Conservation (phyloP, 2,797 vertebrate species). For the Tapera naevia region DNA sequence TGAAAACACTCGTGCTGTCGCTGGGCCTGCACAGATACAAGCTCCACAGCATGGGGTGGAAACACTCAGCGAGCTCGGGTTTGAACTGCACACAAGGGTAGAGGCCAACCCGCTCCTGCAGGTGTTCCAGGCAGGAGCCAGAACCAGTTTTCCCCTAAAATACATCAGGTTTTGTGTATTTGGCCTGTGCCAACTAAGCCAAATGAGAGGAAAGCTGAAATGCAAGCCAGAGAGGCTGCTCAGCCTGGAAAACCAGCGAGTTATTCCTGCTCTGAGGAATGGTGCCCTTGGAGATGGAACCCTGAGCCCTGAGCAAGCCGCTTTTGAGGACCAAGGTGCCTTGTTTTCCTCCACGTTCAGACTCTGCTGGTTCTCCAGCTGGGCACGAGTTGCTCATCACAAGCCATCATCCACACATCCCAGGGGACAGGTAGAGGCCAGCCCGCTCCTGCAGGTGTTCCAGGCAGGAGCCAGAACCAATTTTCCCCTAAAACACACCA, state of each 20-base stretch:
- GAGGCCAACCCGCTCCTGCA: not conserved
- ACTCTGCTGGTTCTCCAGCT: accelerated
- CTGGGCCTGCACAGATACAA: not conserved
- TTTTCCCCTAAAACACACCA: not conserved
- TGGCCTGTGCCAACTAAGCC: not conserved
- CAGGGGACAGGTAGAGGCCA: not conserved
- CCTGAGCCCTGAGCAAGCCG: no score
- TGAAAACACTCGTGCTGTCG: not conserved
- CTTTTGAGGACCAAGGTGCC: not conserved
- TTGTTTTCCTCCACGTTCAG: accelerated
- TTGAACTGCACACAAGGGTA: not conserved
- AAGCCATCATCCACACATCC: no score
- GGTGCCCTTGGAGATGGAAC: no score
- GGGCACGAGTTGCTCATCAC: no score
- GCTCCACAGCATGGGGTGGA: accelerated
- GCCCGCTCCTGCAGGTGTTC: not conserved
- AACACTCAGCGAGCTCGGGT: not conserved
- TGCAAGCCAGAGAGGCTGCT: accelerated
- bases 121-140: not conserved
- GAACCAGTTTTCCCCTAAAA: not conserved
- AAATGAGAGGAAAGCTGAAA: accelerated
- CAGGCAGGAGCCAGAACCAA: not conserved
- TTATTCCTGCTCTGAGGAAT: not conserved
- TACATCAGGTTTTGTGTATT: accelerated
- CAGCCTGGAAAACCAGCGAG: not conserved